These are phyloP conservation scores for Sternotherus odoratus DNA, from an alignment of 2,797 vertebrate genomes.

Conservation along the genomic window DNA sequence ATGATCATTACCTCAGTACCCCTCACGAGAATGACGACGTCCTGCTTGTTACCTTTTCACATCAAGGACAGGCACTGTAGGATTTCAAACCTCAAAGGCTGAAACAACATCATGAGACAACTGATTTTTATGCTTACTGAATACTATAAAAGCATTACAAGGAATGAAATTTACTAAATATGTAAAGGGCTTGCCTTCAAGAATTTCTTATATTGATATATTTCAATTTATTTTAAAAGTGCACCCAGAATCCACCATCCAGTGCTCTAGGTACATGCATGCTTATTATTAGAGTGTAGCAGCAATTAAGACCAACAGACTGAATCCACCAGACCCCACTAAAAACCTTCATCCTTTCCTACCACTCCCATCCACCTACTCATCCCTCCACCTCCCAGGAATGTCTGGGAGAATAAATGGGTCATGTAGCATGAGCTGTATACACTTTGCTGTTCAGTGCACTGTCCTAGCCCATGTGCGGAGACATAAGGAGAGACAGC, in stretches of 20 bases:
- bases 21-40: neutral
- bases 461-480: neutral
- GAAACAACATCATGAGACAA: neutral
- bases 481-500: neutral
- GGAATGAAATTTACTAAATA: neutral
- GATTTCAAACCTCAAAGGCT: neutral
- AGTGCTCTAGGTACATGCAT: neutral
- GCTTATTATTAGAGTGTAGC: neutral
- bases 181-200: neutral
- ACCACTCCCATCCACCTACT: neutral
- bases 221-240: neutral
- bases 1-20: neutral
- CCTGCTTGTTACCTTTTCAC: neutral
- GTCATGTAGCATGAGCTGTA: neutral
- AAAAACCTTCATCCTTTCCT: neutral
- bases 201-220: neutral
- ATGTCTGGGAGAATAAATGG: neutral
- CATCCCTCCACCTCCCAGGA: neutral
- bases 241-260: neutral
- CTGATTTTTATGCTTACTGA: neutral
- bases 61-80: neutral
- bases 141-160: neutral
- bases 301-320: neutral
- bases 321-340: neutral
- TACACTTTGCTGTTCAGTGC: neutral